Base-by-base conservation (phyloP, 2,797 vertebrate genomes). In the Pangasius djambal region DNA sequence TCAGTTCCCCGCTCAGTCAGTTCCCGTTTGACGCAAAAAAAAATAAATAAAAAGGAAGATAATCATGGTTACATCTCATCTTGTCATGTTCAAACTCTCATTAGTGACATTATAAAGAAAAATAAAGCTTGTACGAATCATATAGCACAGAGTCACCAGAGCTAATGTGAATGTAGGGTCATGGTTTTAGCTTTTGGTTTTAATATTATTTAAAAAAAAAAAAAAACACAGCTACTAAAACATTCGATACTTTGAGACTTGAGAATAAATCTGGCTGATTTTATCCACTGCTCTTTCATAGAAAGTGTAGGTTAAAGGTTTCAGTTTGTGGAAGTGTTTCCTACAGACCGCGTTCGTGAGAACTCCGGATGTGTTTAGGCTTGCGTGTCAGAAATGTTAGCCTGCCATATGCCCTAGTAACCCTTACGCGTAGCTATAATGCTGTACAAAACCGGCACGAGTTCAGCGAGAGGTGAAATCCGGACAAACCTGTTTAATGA, bases 401-500 rank as follows among this genome's bases (percentile, higher is more conserved):
- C 48, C 50, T 55, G 16, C 50, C 2, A 2, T 55, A 0, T 28
- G n/a, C 63, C 7, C 1, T 50, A 52, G 50, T 67, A 8, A 22
- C 67, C 28, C 8, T 34, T 34, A 15, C 3, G 28, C 34, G 0
- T 6, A 16, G 25, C 82, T 50, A 4, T 12, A 85, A 10, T 1
- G 20, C 79, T 4, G 8, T 18, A 12, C 34, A 25, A 25, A 28
- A 63, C 37, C 10, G 8, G 0, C 15, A 15, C 0, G 28, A 40
- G 81, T 34, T 70, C 77, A 82, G 44, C 37, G 0, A 5, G 31
- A 59, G 55, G 86, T 50, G 37, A 20, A 28, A 86, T 61, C 83
- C 52, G 16, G 83, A 86, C 75, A 20, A 22, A 70, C 88, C 88
- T 48, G 83, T 89, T 89, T 50, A n/a, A 44, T n/a, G 44, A 85